Percentiles rank a stretch among this genome's conserved stretches.
Conservation (phyloP, 2,888 invertebrate species). For the Chaitophorus viminalis region DNA sequence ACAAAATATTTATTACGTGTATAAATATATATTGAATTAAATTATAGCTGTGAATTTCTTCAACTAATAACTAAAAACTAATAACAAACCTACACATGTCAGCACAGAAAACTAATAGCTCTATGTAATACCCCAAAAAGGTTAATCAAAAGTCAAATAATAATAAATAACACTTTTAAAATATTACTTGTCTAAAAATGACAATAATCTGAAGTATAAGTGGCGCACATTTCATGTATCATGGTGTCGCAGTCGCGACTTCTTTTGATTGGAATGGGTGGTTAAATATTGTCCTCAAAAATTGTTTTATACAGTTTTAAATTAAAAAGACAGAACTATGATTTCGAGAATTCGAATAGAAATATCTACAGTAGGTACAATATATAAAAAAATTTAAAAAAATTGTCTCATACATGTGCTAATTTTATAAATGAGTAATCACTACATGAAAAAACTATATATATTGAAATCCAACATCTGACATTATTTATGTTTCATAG, state of each 20-base stretch:
- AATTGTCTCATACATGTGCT: background rate
- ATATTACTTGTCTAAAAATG: background rate
- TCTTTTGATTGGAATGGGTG: no score
- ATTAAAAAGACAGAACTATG: no score
- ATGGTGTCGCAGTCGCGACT: no score
- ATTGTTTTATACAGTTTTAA: background rate
- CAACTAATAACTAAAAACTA: background rate
- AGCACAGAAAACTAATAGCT: background rate
- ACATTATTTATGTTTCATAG: background rate
- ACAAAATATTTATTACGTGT: background rate
- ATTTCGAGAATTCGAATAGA: background rate
- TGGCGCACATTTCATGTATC: no score
- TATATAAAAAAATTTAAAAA: background rate
- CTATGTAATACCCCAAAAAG: constrained; percentile 10
- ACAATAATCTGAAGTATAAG: background rate
- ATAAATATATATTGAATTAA: background rate
- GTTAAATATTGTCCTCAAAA: no score
- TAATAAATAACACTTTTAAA: constrained; percentile 20
- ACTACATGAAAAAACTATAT: no score
- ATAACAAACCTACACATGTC: background rate
- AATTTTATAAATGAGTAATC: no score
- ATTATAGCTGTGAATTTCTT: background rate
- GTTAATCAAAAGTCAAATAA: constrained; percentile 45
- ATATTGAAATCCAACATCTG: no score
- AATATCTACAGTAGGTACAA: background rate